Base-by-base conservation (phyloP, 2,113 vertebrate species). In the Alethe castanea region DNA sequence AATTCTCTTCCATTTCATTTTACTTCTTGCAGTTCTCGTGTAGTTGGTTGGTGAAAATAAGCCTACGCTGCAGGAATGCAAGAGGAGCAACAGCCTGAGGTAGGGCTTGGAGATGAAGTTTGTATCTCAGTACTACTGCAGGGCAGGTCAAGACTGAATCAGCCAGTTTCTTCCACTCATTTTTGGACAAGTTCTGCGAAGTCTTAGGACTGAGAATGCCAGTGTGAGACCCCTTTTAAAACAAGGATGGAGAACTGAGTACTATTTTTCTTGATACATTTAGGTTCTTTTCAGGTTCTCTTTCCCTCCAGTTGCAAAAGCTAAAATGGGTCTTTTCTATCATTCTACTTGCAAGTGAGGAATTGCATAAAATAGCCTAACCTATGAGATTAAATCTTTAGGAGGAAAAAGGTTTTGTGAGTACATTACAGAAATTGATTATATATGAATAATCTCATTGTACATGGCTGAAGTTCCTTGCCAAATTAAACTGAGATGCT, bases 51-150 rank as follows among this genome's bases (percentile, higher is more conserved):
- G 62, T 87, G 94, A 86, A 86, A 90, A 67, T 62, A 86, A 93
- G 45, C 29, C 74, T 61, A 28, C 65, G 0, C 73, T 91, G 52
- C 72, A 79, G 80, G 45, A 69, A 97, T 97, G 97, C 89, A 97
- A 84, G 94, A 94, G 90, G 94, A 97, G 35, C 96, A 96, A 94
- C 96, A 94, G 79, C 80, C 94, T 20, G 97, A 97, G 97, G 97
- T 98, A 97, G 62, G 95, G 33, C 45, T 79, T 92, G 66, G 36
- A 85, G 31, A 24, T 50, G 9, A 70, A 61, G 25, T 56, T 72
- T 81, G 35, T 73, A 42, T 72, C 33, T 69, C 14, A 15, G 56
- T 78, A 78, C 33, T 70, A 3, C n/a, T 36, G 7, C 19, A 44
- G 69, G 33, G n/a, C 65, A 50, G 40, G 36, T 91, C 6, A 60